phyloP scores from a whole-genome alignment of 92 coral and sea anemone genomes.

The Palythoa grandiflora region DNA sequence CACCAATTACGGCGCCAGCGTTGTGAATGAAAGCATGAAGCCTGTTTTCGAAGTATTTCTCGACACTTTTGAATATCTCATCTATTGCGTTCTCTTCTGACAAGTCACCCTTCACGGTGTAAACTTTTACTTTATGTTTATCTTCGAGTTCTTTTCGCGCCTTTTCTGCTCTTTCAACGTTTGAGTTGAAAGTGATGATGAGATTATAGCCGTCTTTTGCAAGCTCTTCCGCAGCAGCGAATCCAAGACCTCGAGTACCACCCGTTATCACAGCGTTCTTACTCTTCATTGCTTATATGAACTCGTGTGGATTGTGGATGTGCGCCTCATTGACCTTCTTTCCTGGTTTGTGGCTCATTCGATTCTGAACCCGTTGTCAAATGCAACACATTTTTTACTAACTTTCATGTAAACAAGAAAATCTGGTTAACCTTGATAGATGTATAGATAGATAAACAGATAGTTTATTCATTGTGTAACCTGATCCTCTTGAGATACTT shows the following conservation, averaged over 20 bases:
- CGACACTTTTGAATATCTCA: constrained; percentile 75
- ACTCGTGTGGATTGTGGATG: too few relatives aligned
- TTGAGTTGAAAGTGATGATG: constrained; percentile 81
- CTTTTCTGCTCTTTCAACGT: constrained; percentile 72
- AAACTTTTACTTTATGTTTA: constrained; percentile 60
- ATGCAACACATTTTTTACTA: too few relatives aligned
- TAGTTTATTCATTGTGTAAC: too few relatives aligned
- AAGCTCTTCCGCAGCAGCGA: constrained; percentile 70
- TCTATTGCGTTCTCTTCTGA: constrained; percentile 64
- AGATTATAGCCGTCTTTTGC: constrained; percentile 76
- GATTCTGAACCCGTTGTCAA: too few relatives aligned
- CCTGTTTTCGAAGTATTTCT: constrained; percentile 73
- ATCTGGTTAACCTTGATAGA: too few relatives aligned
- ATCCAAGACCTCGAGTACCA: constrained; percentile 81
- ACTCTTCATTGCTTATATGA: too few relatives aligned
- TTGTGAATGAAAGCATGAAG: constrained; percentile 78
- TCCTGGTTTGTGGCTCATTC: too few relatives aligned
- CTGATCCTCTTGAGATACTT: too few relatives aligned
- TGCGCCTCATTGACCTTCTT: too few relatives aligned
- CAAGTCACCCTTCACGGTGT: constrained; percentile 74
- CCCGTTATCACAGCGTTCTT: constrained; percentile 77
- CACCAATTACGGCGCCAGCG: constrained; percentile 77
- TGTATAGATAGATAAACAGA: too few relatives aligned
- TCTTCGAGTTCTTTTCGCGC: constrained; percentile 65
- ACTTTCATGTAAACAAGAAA: too few relatives aligned